phyloP scores from a whole-genome alignment of 1,140 invertebrate genomes.

The Drosophila pseudoobscura region DNA sequence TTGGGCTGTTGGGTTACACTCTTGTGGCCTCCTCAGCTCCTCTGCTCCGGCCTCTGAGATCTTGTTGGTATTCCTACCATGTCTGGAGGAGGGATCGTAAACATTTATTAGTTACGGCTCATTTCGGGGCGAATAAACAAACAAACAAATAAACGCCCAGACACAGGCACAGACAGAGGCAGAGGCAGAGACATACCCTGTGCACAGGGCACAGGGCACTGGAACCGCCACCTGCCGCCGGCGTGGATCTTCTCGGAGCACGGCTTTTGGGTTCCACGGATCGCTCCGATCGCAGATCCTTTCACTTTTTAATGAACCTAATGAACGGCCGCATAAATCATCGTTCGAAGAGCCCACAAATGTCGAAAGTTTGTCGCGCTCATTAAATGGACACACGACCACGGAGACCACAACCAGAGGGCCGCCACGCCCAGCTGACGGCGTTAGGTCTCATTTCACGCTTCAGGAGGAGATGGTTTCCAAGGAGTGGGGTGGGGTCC shows the following conservation, averaged over 20 bases:
- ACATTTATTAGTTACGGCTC: conserved; percentile 78
- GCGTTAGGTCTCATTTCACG: conserved; percentile 16
- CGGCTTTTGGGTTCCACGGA: not conserved
- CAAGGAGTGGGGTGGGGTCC: too few relatives aligned
- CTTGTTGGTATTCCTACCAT: not conserved
- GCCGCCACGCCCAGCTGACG: conserved; percentile 29
- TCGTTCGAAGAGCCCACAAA: conserved; percentile 55
- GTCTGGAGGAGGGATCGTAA: conserved; percentile 49
- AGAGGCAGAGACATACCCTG: not conserved
- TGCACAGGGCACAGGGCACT: not conserved
- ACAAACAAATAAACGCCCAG: conserved; percentile 45
- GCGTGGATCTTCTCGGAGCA: too few relatives aligned
- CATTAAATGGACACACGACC: conserved; percentile 57
- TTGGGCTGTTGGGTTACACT: conserved; percentile 49
- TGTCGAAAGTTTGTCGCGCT: conserved; percentile 71
- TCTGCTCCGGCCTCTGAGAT: not conserved
- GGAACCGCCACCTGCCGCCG: conserved; percentile 31
- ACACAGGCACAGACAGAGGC: conserved; percentile 7
- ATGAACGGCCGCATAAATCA: conserved; percentile 75
- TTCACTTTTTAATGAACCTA: conserved; percentile 78
- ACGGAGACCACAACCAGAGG: not conserved
- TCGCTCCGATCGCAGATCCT: conserved; percentile 31
- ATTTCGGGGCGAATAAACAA: conserved; percentile 59
- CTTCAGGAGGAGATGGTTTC: not conserved
- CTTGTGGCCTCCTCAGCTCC: conserved; percentile 6